Evolutionary conservation across 2,888 invertebrate species (phyloP).

Genomic region (Apamea anceps): DNA sequence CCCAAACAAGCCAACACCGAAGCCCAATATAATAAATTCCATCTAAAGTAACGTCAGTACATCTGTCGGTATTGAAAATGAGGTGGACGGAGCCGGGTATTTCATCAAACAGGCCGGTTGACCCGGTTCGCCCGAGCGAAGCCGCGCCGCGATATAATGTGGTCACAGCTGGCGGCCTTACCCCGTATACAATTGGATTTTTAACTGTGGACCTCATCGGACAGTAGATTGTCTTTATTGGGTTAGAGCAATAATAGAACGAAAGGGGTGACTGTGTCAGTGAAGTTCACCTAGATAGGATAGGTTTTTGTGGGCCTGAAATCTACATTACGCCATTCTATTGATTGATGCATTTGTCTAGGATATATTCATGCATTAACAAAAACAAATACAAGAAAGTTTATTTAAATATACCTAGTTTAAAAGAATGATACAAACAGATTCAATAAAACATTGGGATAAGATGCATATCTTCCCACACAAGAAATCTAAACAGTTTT

Average conservation of each 20-base stretch:
- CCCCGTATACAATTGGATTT: constrained; percentile 82
- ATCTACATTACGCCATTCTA: neutral
- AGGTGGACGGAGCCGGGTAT: constrained; percentile 72
- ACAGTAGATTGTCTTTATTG: constrained; percentile 72
- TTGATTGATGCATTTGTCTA: neutral
- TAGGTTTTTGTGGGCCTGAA: neutral
- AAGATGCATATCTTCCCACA: constrained; percentile 42
- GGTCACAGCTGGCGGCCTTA: constrained; percentile 79
- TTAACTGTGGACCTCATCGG: constrained; percentile 77
- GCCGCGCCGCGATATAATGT: constrained; percentile 80
- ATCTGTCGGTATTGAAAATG: constrained; percentile 76
- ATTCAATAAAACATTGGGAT: constrained; percentile 23
- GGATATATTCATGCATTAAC: neutral
- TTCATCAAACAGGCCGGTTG: constrained; percentile 81
- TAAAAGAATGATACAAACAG: neutral
- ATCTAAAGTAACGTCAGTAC: constrained; percentile 68
- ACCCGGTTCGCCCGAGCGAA: constrained; percentile 76
- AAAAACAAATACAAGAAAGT: neutral
- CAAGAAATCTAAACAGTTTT: constrained; percentile 44
- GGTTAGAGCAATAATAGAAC: constrained; percentile 52
- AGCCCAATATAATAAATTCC: constrained; percentile 65
- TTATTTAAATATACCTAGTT: neutral
- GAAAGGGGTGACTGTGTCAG: constrained; percentile 49
- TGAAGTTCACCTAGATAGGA: constrained; percentile 3
- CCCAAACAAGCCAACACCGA: constrained; percentile 14